phyloP scores from a whole-genome alignment of 1,140 invertebrate genomes.

The Andricus grossulariae region DNA sequence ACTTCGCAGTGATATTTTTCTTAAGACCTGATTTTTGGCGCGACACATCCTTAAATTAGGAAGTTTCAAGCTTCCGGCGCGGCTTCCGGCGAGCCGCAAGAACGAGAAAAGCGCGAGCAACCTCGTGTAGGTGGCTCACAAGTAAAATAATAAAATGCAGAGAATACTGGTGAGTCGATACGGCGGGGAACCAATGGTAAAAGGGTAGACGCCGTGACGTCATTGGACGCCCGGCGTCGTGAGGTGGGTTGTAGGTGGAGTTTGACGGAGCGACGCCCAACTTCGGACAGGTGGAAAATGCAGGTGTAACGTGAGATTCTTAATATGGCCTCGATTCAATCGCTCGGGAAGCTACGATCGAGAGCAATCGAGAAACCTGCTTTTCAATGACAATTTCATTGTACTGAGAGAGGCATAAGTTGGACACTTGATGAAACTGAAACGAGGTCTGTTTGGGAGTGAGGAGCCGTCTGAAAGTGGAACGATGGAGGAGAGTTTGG shows the following conservation, averaged over 20 bases:
- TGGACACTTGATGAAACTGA: neutral
- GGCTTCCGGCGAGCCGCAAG: constrained; percentile 25
- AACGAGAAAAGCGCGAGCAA: constrained; percentile 52
- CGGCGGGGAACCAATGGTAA: constrained; percentile 57
- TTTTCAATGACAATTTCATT: constrained; percentile 22
- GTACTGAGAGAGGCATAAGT: neutral
- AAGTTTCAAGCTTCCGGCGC: neutral
- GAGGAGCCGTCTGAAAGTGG: neutral
- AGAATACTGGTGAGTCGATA: constrained; percentile 42
- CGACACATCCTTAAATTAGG: neutral
- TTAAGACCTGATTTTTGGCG: too few relatives aligned
- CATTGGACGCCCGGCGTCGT: constrained; percentile 46
- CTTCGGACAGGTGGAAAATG: constrained; percentile 56
- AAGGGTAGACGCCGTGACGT: constrained; percentile 44
- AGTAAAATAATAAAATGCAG: constrained; percentile 60
- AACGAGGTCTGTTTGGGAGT: neutral
- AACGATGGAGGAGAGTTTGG: neutral
- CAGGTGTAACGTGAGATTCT: constrained; percentile 45
- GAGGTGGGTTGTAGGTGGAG: constrained; percentile 59
- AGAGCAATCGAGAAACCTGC: neutral
- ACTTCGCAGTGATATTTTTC: too few relatives aligned
- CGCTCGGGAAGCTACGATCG: neutral
- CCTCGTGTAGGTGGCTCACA: constrained; percentile 54
- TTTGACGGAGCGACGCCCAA: constrained; percentile 53
- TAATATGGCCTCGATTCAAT: neutral